Base-by-base conservation (phyloP, 2,888 invertebrate genomes). In the Torymus texanus region DNA sequence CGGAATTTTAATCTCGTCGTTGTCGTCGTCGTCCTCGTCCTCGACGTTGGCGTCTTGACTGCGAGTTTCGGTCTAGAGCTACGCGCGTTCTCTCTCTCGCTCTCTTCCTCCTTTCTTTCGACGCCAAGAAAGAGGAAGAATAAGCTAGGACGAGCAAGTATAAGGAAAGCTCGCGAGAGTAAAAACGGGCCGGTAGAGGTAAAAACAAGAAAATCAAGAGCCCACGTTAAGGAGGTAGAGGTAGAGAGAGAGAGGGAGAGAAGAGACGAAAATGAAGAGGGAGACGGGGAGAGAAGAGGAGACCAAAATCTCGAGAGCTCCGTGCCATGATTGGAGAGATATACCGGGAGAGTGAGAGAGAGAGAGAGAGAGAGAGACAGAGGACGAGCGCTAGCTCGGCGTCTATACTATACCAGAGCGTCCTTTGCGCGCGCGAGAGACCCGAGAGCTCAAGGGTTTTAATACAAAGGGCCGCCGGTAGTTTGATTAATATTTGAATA, bases 1-100 rank as follows among this genome's bases (percentile, higher is more conserved):
- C 82, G 83, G 88, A 88, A 88, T 88, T 86, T 86, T 88, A 88
- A 88, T 87, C 85, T 85, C 74, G 65, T 71, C 82, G 82, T 55
- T 21, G 55, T 75, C 75, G 81, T 85, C 74, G 65, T 71, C 82
- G 82, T 55, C 50, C 41, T 75, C 75, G 81, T 85, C 74, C 62
- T 71, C 82, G 82, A 41, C 50, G 55, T 75, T 74, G 81, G 73
- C 81, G 81, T 80, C 72, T 70, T 76, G 74, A 53, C 63, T 72
- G 72, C 59, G 21, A 80, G 66, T 73, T 73, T 67, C 61, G 41
- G 16, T 67, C 21, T 18, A 29, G 63, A 63, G 58, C 68, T 63
- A 56, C 62, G 59, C 53, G 16, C 53, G 13, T 21, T 51, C 18
- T 11, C 21, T 18, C 14, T 10, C 18, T 4, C 29, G 41, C 8